phyloP scores from a whole-genome alignment of 2,113 vertebrate genomes.

The Rhea americana region DNA sequence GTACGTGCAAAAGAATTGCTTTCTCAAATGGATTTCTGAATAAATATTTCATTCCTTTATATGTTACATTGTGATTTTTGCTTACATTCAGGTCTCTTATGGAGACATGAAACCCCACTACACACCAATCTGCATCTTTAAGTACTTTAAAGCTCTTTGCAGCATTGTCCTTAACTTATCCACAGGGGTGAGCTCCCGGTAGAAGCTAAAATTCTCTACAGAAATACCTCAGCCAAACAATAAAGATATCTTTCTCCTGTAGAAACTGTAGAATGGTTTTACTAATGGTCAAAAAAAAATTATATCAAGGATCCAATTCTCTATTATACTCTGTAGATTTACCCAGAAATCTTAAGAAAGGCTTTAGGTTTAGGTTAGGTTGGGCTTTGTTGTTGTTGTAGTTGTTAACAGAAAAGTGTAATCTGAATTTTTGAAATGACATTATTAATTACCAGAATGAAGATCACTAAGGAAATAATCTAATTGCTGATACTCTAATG shows the following conservation, averaged over 20 bases:
- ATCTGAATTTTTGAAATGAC: constrained; percentile 22
- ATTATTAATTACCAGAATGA: constrained; percentile 46
- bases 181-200: neutral
- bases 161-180: neutral
- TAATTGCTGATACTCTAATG: constrained; percentile 34
- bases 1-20: neutral
- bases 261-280: neutral
- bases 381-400: neutral
- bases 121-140: neutral
- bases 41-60: neutral
- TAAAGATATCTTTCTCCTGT: neutral
- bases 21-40: neutral
- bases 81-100: neutral
- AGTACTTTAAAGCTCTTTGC: neutral
- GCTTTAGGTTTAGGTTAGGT: neutral
- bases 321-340: neutral
- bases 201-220: neutral
- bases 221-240: neutral
- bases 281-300: neutral
- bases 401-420: neutral
- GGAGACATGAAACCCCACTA: neutral
- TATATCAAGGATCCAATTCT: neutral
- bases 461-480: constrained; percentile 49
- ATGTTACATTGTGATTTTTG: neutral
- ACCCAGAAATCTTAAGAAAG: neutral